Percentiles rank a stretch among this genome's conserved stretches.
These are phyloP conservation scores for Pelmatolapia mariae DNA, from an alignment of 2,113 vertebrate genomes.

Conservation along the genomic window DNA sequence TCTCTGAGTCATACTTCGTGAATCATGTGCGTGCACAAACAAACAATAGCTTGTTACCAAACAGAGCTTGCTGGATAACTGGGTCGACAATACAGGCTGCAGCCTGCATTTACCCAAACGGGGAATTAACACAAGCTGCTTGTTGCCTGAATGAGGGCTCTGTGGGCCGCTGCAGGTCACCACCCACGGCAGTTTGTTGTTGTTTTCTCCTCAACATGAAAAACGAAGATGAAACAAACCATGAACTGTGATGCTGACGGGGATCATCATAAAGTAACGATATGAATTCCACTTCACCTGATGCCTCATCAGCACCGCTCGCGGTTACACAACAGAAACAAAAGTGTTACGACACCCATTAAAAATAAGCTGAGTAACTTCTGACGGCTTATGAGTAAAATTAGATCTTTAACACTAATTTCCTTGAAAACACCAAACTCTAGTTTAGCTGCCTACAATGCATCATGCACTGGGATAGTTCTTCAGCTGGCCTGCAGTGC, in stretches of 20 bases:
- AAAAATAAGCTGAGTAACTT: not conserved
- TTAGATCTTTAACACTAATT: not conserved
- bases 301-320: not conserved
- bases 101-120: not conserved
- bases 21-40: conserved; percentile 8
- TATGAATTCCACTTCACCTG: accelerated
- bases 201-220: not conserved
- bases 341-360: not conserved
- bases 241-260: not conserved
- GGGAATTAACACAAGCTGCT: conserved; percentile 7
- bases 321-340: not conserved
- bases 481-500: not conserved
- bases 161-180: not conserved
- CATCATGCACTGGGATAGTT: accelerated
- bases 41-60: conserved; percentile 39
- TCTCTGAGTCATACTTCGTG: conserved; percentile 17
- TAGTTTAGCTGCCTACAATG: not conserved
- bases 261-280: not conserved
- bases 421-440: not conserved
- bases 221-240: not conserved
- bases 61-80: conserved; percentile 36
- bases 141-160: not conserved
- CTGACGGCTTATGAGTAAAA: not conserved
- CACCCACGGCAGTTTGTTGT: not conserved
- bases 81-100: conserved; percentile 13